Base-by-base conservation (phyloP, 2,797 vertebrate genomes). In the Acrossocheilus fasciatus region DNA sequence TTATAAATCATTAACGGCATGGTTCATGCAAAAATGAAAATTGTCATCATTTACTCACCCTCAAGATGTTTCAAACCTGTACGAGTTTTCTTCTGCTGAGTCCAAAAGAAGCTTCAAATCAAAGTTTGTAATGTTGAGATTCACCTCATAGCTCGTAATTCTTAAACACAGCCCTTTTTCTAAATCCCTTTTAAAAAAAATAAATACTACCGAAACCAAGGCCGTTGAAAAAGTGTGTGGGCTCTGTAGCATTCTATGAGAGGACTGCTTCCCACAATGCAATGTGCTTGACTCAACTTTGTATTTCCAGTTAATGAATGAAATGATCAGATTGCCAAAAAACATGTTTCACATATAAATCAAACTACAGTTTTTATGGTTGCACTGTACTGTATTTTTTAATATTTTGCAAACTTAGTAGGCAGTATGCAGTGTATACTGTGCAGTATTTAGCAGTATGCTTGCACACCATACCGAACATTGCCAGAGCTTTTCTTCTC, bases 401-500 rank as follows among this genome's bases (percentile, higher is more conserved):
- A 39, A 15, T 26, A 43, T 79, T 64, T 43, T 64, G 14, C 57
- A 20, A 18, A 79, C 57, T 18, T 18, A 14, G 50, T 39, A 76
- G 2, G 14, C 54, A 43, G 20, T 8, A 34, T 34, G 30, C 64
- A 57, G 50, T 39, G 18, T 39, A 54, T 54, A 36, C 50, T 77
- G 18, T 77, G 3, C 20, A 78, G 47, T 59, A 41, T 59, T 59
- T 36, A 15, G 36, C 39, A 39, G 10, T 57, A 14, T n/a, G 23
- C 75, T 77, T 57, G 52, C 23, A 41, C 36, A 41, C 47, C 17
- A 76, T 36, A 2, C 75, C 2, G 23, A 59, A 41, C 52, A 78
- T 59, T 41, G 36, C 34, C 82, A 47, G 36, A 64, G 70, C 17
- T 54, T 73, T 83, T 74, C 15, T 34, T 75, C 70, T 39, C 57